These are phyloP conservation scores for Chydorus sphaericus DNA, from an alignment of 2,888 invertebrate species.

Conservation along the genomic window DNA sequence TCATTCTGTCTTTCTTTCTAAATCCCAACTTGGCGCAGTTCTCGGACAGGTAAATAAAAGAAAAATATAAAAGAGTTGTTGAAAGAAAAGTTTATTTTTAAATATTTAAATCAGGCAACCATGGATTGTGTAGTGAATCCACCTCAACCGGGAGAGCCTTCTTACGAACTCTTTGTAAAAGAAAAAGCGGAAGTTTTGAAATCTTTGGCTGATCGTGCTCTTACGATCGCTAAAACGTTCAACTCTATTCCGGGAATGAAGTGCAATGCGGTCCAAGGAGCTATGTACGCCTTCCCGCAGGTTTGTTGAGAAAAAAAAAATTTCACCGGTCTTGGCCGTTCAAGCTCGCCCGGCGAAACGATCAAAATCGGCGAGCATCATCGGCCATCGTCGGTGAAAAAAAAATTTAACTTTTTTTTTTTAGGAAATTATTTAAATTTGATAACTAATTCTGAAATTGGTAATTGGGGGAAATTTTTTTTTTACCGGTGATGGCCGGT, in stretches of 20 bases:
- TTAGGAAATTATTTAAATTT: too few species aligned
- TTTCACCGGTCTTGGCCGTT: too few species aligned
- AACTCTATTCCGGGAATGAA: constrained; percentile 77
- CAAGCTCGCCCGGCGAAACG: too few species aligned
- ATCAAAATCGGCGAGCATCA: too few species aligned
- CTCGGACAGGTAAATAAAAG: constrained; percentile 1
- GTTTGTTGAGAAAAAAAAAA: too few species aligned
- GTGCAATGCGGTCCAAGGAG: constrained; percentile 75
- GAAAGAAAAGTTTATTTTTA: neutral
- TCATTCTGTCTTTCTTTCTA: too few species aligned
- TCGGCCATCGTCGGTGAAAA: too few species aligned
- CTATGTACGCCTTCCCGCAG: constrained; percentile 95
- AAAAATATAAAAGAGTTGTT: neutral
- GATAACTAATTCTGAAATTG: too few species aligned
- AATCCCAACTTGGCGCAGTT: neutral
- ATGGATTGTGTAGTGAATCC: constrained; percentile 86
- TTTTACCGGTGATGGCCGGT: too few species aligned
- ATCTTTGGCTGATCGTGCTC: constrained; percentile 62
- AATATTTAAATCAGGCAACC: constrained; percentile 66
- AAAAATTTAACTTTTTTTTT: too few species aligned
- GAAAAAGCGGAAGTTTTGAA: constrained; percentile 59
- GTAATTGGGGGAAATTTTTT: too few species aligned
- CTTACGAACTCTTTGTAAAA: constrained; percentile 55
- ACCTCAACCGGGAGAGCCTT: constrained; percentile 70
- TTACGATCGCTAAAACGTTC: constrained; percentile 71